Conservation (phyloP, 1,140 invertebrate genomes). For the Macrocentrus cingulum region DNA sequence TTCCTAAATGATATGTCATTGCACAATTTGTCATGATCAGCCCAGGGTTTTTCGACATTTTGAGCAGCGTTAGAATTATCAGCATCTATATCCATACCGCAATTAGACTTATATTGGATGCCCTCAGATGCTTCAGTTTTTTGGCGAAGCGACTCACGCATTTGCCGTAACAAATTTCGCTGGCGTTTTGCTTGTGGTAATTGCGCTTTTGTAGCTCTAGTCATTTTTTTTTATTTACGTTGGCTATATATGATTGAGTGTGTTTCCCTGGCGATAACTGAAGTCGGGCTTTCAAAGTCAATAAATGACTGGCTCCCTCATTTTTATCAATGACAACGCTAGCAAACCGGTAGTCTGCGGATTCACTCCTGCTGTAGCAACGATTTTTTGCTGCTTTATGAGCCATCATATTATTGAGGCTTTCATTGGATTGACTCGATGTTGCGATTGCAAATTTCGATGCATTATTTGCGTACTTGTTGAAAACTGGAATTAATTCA, state of each 20-base stretch:
- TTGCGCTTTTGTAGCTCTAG: neutral
- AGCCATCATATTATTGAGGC: conserved; percentile 20
- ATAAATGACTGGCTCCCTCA: conserved; percentile 14
- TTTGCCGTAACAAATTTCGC: conserved; percentile 8
- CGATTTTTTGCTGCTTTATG: conserved; percentile 19
- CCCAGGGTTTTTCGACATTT: neutral
- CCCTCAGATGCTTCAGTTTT: conserved; percentile 14
- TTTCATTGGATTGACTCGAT: conserved; percentile 24
- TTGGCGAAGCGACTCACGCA: conserved; percentile 2
- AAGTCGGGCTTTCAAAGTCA: conserved; percentile 10
- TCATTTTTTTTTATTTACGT: conserved; percentile 4
- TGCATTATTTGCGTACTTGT: conserved; percentile 17
- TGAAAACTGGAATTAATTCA: conserved; percentile 12
- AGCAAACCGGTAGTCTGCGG: conserved; percentile 10
- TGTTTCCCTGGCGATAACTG: neutral
- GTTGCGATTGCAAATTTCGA: conserved; percentile 19
- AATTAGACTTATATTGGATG: conserved; percentile 21
- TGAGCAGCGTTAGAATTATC: neutral
- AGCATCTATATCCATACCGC: conserved; percentile 7
- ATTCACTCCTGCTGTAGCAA: conserved; percentile 10
- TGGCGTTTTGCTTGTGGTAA: conserved; percentile 6
- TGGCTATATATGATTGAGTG: neutral
- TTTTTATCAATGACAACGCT: conserved; percentile 19
- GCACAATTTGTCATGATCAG: too few relatives aligned
- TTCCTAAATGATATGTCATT: too few relatives aligned